phyloP scores from a whole-genome alignment of 2,888 invertebrate species.

The Athripsodes cinereus region DNA sequence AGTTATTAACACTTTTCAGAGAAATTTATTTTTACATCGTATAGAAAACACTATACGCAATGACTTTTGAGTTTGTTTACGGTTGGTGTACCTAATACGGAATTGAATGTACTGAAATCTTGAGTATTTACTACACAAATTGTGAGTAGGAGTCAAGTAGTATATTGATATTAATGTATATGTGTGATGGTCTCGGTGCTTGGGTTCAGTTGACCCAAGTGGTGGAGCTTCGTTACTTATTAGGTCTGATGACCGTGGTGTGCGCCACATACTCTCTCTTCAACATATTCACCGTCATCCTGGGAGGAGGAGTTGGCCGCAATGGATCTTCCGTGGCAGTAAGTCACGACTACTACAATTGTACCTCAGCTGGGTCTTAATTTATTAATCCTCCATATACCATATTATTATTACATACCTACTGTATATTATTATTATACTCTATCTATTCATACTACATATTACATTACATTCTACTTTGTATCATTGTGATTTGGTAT shows the following conservation, averaged over 20 bases:
- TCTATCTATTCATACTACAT: too few relatives aligned
- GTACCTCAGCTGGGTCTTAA: too few relatives aligned
- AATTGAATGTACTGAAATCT: too few relatives aligned
- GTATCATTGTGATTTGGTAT: neutral
- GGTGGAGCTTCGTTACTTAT: constrained; percentile 69
- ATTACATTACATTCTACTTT: neutral
- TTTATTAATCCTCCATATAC: too few relatives aligned
- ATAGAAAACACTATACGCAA: too few relatives aligned
- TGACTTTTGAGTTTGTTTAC: too few relatives aligned
- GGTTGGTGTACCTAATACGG: too few relatives aligned
- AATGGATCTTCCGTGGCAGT: constrained; percentile 98
- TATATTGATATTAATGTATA: neutral
- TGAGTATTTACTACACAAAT: too few relatives aligned
- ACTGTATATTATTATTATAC: too few relatives aligned
- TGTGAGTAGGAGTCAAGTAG: too few relatives aligned
- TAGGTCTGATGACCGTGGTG: constrained; percentile 67
- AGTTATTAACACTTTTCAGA: too few relatives aligned
- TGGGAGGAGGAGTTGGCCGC: constrained; percentile 92
- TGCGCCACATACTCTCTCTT: constrained; percentile 68
- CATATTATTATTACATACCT: constrained; percentile 7
- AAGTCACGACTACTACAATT: constrained; percentile 55
- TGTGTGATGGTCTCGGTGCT: neutral
- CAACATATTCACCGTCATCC: constrained; percentile 69
- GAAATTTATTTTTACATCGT: too few relatives aligned
- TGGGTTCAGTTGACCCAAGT: constrained; percentile 41